Percentiles rank a stretch among this genome's conserved stretches.
These are phyloP conservation scores for Parazoanthus atlanticus DNA, from an alignment of 92 coral and sea anemone species.

Conservation along the genomic window DNA sequence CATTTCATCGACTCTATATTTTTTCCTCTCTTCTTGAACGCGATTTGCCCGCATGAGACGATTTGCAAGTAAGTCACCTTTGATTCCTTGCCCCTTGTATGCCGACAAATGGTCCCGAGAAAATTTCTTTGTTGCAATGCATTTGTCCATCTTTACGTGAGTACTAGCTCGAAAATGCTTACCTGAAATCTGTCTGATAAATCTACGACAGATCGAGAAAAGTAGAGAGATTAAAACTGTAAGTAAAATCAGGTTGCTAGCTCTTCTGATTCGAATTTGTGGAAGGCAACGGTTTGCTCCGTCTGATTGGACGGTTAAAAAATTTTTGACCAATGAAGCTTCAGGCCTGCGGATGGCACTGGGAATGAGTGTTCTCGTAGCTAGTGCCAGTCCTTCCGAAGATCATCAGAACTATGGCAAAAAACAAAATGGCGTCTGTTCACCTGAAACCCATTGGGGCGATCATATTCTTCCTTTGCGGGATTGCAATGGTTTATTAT, in stretches of 20 bases:
- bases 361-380: neutral
- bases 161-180: neutral
- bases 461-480: constrained; percentile 33
- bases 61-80: constrained; percentile 19
- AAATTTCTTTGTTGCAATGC: constrained; percentile 14
- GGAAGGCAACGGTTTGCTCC: constrained; percentile 3
- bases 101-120: constrained; percentile 7
- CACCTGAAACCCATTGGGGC: constrained; percentile 36
- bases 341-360: neutral
- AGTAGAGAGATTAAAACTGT: neutral
- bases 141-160: constrained; percentile 27
- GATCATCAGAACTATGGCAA: neutral
- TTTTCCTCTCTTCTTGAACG: constrained; percentile 30
- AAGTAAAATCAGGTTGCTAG: neutral
- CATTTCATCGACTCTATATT: constrained; percentile 20
- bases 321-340: constrained; percentile 11
- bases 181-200: neutral
- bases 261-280: constrained; percentile 28
- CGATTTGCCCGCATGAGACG: constrained; percentile 28
- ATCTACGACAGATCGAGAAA: neutral
- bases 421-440: constrained; percentile 30
- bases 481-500: constrained; percentile 32
- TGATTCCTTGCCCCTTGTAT: constrained; percentile 38
- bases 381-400: constrained; percentile 19
- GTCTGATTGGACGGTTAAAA: constrained; percentile 30